Conservation (phyloP, 2,888 invertebrate species). For the Heliconius hortense region DNA sequence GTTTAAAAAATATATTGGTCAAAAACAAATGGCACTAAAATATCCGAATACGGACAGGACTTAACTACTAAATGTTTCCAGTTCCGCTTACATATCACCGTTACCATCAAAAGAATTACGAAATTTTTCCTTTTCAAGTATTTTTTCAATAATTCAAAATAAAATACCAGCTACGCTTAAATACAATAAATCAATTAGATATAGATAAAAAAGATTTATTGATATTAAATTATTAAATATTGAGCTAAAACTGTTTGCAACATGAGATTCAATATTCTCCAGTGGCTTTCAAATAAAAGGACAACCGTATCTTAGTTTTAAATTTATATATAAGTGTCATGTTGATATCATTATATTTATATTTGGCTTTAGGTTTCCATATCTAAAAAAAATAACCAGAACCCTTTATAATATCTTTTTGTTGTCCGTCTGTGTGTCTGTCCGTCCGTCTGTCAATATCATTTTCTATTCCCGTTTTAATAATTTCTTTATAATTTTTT, state of each 20-base stretch:
- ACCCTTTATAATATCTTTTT: neutral
- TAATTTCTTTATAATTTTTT: neutral
- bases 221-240: neutral
- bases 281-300: neutral
- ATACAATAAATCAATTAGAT: neutral
- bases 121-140: neutral
- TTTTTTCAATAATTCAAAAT: neutral
- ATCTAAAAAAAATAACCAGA: neutral
- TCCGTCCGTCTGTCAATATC: neutral
- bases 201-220: neutral
- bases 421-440: neutral
- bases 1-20: conserved; percentile 15
- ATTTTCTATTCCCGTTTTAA: neutral
- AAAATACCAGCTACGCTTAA: neutral
- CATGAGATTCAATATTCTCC: too few species aligned
- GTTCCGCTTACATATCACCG: conserved; percentile 31
- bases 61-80: conserved; percentile 25
- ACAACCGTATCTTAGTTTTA: neutral
- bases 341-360: neutral
- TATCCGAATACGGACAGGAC: conserved; percentile 32
- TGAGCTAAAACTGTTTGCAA: neutral
- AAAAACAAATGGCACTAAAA: conserved; percentile 31
- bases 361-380: too few species aligned
- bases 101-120: neutral
- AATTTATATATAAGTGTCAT: neutral